Evolutionary conservation across 1,140 invertebrate species (phyloP).

Genomic region (Drosophila nasuta): DNA sequence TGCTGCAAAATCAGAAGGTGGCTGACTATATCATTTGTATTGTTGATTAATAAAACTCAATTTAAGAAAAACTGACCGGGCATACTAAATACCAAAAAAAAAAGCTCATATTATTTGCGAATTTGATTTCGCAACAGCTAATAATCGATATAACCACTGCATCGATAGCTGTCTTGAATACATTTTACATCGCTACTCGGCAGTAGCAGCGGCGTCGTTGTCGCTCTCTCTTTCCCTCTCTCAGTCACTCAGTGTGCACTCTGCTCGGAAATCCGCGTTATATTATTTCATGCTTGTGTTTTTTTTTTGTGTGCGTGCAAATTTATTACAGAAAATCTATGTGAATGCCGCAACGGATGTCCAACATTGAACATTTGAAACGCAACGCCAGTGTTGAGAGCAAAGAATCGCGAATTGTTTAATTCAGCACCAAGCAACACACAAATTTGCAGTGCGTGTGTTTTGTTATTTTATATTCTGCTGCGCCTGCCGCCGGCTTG

Average conservation of each 20-base stretch:
- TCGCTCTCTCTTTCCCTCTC: conserved; percentile 1
- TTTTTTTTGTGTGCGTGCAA: conserved; percentile 21
- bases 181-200: conserved; percentile 26
- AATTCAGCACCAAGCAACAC: not conserved
- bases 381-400: too few species aligned
- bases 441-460: not conserved
- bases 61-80: too few species aligned
- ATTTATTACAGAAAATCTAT: conserved; percentile 20
- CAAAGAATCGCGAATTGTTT: not conserved
- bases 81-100: too few species aligned
- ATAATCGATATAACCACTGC: not conserved
- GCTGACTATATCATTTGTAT: too few species aligned
- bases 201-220: conserved; percentile 30
- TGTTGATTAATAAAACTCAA: too few species aligned
- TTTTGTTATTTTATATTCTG: not conserved
- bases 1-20: too few species aligned
- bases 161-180: conserved; percentile 3
- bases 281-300: conserved; percentile 2
- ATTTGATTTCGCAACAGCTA: too few species aligned
- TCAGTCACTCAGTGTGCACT: not conserved
- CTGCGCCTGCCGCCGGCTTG: too few species aligned
- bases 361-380: not conserved
- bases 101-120: too few species aligned
- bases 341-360: not conserved
- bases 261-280: conserved; percentile 27